Evolutionary conservation across 2,797 vertebrate genomes (phyloP), one percentile per base, ranked within the genome.

Genomic region (Benthosema pterotum): DNA sequence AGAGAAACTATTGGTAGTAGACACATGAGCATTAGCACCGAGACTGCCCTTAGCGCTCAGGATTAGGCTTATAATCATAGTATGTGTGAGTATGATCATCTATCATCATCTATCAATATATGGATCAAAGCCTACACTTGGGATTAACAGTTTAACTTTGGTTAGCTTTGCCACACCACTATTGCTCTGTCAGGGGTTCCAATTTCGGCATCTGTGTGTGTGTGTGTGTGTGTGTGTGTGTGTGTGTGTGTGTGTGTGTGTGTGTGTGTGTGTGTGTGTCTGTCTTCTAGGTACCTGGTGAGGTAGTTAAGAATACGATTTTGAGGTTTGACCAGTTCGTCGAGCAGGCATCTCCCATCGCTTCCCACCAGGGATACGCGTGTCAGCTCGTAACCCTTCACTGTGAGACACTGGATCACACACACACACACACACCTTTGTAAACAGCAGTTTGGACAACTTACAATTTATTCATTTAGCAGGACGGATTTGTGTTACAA

Each of bases 251-350:
- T 43, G 12, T 5, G 14, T 55, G 7, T 15, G n/a, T 55, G 18
- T 32, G n/a, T 8, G n/a, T n/a, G 11, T 22, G 25, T n/a, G 25
- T 25, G 17, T 11, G 51, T 11, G 16, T 25, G 17, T 52, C 2
- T 13, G 16, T 17, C 6, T 52, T 15, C 14, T 32, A 8, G 25
- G 16, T 90, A 97, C 96, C 79, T 90, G 64, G 96, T 96, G 60
- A 93, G 76, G 77, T 95, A 96, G 90, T 96, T 73, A 11, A 90
- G 1, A 67, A 96, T 90, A 0, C 11, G 60, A 56, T 79, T 84
- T 51, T 85, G 76, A 0, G 97, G 96, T 71, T 93, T 97, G 67
- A 98, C 92, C 4, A 98, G 89, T 0, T 97, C 89, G 0, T 96
- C 91, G 83, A 97, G 66, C 25, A 98, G 38, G 82, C 95, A 97